phyloP scores from a whole-genome alignment of 1,140 invertebrate genomes.

The Andrena cerasifolii region DNA sequence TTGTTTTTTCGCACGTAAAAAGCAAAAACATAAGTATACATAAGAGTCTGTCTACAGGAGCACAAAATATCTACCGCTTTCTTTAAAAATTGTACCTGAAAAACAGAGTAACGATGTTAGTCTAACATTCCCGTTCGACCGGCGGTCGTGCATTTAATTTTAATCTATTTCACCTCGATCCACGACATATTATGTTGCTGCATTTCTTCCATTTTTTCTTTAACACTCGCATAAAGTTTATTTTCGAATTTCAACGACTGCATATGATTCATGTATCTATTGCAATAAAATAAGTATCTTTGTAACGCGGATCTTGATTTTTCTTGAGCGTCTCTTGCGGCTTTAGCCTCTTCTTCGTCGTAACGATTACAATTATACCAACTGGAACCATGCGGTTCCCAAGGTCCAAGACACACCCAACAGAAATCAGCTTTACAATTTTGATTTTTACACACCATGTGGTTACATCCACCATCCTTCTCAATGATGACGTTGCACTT shows the following conservation, averaged over 20 bases:
- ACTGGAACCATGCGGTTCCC: slow-evolving; percentile 99
- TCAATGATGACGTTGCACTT: slow-evolving; percentile 99
- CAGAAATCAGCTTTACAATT: slow-evolving; percentile 99
- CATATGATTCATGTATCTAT: slow-evolving; percentile 99
- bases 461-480: slow-evolving; percentile 99
- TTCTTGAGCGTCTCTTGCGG: slow-evolving; percentile 97
- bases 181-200: slow-evolving; percentile 99
- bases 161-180: slow-evolving; percentile 92
- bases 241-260: slow-evolving; percentile 99
- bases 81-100: slow-evolving; percentile 97
- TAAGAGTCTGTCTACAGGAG: slow-evolving; percentile 97
- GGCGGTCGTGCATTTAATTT: neutral
- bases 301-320: slow-evolving; percentile 94
- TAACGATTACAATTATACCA: slow-evolving; percentile 99
- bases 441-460: slow-evolving; percentile 99
- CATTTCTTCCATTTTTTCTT: slow-evolving; percentile 99
- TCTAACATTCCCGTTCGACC: neutral
- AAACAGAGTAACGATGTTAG: slow-evolving; percentile 40
- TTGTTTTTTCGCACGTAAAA: slow-evolving; percentile 99
- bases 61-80: slow-evolving; percentile 99
- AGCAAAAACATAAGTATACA: slow-evolving; percentile 99
- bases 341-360: slow-evolving; percentile 98
- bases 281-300: slow-evolving; percentile 99
- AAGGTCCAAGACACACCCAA: slow-evolving; percentile 99
- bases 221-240: slow-evolving; percentile 96